Percentiles rank a stretch among this genome's conserved stretches.
These are phyloP conservation scores for Natrix natrix DNA, from an alignment of 2,797 vertebrate species.

Conservation along the genomic window DNA sequence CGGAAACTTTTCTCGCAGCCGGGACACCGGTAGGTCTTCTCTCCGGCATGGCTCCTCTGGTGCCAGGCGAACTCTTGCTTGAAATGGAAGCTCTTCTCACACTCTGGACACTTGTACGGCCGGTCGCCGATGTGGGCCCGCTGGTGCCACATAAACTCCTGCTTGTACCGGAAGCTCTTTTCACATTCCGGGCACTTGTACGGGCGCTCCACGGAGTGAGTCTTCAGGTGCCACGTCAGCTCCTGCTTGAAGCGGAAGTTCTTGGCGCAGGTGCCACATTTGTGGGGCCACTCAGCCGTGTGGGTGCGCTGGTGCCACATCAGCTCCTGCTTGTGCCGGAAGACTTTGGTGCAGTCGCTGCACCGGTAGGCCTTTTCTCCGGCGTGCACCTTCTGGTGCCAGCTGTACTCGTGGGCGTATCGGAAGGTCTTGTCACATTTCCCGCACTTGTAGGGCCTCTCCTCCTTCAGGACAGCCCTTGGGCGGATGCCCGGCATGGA, in stretches of 20 bases:
- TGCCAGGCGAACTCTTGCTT: constrained; percentile 33
- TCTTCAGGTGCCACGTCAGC: constrained; percentile 56
- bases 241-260: constrained; percentile 60
- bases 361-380: constrained; percentile 22
- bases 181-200: constrained; percentile 12
- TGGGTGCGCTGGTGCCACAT: constrained; percentile 40
- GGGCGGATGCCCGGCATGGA: rapidly evolving
- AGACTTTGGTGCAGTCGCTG: not conserved
- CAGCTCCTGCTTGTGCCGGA: constrained; percentile 26
- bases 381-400: constrained; percentile 35
- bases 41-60: constrained; percentile 9
- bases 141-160: constrained; percentile 34
- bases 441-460: not conserved
- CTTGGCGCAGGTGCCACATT: constrained; percentile 54
- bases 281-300: constrained; percentile 53
- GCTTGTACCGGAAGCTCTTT: constrained; percentile 28
- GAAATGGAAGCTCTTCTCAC: constrained; percentile 30
- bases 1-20: constrained; percentile 34
- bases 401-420: constrained; percentile 11
- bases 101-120: constrained; percentile 13
- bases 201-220: constrained; percentile 14
- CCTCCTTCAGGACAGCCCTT: not conserved
- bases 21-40: constrained; percentile 16
- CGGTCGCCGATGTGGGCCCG: constrained; percentile 14
- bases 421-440: constrained; percentile 23